Evolutionary conservation across 2,888 invertebrate species (phyloP).

Genomic region (Dryobota labecula): DNA sequence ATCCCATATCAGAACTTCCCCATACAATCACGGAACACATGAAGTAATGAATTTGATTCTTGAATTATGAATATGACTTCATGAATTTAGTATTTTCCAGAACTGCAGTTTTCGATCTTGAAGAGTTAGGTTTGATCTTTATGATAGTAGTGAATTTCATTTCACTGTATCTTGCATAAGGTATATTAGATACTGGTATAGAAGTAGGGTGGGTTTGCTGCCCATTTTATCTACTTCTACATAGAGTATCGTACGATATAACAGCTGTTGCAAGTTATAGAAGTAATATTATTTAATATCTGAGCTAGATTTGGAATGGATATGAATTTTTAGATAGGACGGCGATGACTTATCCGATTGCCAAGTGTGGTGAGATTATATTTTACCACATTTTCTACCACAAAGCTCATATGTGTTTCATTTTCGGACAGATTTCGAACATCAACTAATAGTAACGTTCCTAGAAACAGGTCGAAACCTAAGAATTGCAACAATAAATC

Average conservation of each 20-base stretch:
- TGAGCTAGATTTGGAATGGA: slow-evolving; percentile 23
- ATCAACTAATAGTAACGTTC: background rate
- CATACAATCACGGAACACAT: slow-evolving; percentile 46
- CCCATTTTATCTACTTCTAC: slow-evolving; percentile 12
- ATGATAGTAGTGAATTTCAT: slow-evolving; percentile 32
- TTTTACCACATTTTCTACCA: background rate
- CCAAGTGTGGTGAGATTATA: background rate
- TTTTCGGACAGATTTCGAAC: background rate
- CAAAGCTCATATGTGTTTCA: background rate
- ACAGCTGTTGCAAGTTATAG: slow-evolving; percentile 57
- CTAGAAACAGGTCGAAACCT: background rate
- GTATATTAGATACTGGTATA: slow-evolving; percentile 15
- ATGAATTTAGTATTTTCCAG: slow-evolving; percentile 27
- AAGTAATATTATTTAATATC: slow-evolving; percentile 44
- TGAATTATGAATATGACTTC: slow-evolving; percentile 49
- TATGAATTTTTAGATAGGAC: slow-evolving; percentile 22
- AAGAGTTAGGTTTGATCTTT: slow-evolving; percentile 30
- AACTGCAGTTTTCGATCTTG: slow-evolving; percentile 19
- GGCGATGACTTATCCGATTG: background rate
- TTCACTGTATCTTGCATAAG: slow-evolving; percentile 32
- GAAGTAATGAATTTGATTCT: slow-evolving; percentile 38
- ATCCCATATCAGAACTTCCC: slow-evolving; percentile 46
- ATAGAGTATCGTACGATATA: slow-evolving; percentile 23
- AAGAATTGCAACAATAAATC: background rate
- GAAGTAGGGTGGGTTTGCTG: background rate